phyloP scores from a whole-genome alignment of 1,140 invertebrate genomes.

The Cotesia glomerata region DNA sequence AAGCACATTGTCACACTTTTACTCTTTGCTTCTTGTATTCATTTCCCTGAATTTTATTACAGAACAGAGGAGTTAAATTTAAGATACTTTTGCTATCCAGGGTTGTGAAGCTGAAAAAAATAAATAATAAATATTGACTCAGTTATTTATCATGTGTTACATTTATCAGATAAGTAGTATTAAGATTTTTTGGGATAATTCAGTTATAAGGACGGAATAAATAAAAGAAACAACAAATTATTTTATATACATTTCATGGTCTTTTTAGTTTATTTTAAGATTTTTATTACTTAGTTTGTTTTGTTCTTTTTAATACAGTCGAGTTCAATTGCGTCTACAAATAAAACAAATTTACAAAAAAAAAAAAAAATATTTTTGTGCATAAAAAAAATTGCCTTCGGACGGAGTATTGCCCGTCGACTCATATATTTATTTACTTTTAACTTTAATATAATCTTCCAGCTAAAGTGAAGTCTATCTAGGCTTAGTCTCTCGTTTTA shows the following conservation, averaged over 20 bases:
- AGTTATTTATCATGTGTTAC: too few relatives aligned
- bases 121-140: too few relatives aligned
- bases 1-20: too few relatives aligned
- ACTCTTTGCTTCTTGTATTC: too few relatives aligned
- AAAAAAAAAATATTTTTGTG: background rate
- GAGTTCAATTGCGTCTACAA: slow-evolving; percentile 37
- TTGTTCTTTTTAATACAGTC: slow-evolving; percentile 36
- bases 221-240: background rate
- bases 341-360: background rate
- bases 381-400: background rate
- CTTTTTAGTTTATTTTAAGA: slow-evolving; percentile 45
- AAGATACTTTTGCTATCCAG: too few relatives aligned
- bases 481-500: slow-evolving; percentile 6
- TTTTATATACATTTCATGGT: slow-evolving; percentile 51
- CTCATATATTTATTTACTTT: background rate
- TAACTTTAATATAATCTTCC: background rate
- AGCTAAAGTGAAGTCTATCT: slow-evolving; percentile 22
- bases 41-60: too few relatives aligned
- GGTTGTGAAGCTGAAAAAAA: too few relatives aligned
- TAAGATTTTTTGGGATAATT: too few relatives aligned
- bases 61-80: too few relatives aligned
- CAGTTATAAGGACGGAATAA: too few relatives aligned
- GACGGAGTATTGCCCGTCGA: slow-evolving; percentile 20
- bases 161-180: too few relatives aligned
- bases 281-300: slow-evolving; percentile 57